These are phyloP conservation scores for Fulica atra DNA, from an alignment of 2,113 vertebrate genomes.

Conservation along the genomic window DNA sequence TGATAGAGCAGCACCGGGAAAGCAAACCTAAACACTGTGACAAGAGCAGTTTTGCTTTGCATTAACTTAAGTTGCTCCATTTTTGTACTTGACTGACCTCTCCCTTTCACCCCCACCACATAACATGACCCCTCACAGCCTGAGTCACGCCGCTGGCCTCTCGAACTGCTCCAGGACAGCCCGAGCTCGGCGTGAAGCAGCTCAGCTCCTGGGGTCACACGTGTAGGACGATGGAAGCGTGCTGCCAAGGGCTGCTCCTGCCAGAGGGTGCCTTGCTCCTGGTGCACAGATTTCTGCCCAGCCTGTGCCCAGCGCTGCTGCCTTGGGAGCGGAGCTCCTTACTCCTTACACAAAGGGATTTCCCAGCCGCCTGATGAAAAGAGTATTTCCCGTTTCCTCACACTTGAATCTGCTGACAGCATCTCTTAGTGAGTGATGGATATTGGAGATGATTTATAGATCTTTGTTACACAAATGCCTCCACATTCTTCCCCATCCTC, in stretches of 20 bases:
- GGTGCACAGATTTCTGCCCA: accelerated
- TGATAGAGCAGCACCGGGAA: not conserved
- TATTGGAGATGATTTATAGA: slow-evolving; percentile 67
- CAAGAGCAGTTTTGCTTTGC: not conserved
- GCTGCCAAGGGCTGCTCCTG: not conserved
- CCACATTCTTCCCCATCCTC: slow-evolving; percentile 53
- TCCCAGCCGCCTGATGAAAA: not conserved
- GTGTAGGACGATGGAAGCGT: not conserved
- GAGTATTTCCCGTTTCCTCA: not conserved
- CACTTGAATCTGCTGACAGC: slow-evolving; percentile 39
- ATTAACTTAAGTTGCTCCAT: not conserved
- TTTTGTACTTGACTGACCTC: not conserved
- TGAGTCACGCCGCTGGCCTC: accelerated
- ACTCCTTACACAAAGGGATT: not conserved
- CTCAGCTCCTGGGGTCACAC: accelerated
- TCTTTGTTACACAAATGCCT: slow-evolving; percentile 76
- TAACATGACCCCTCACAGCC: accelerated
- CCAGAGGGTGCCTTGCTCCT: accelerated
- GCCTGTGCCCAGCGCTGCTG: accelerated
- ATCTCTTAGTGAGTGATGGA: slow-evolving; percentile 47
- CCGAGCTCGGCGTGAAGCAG: accelerated
- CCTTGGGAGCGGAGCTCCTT: not conserved
- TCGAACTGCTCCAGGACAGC: not conserved
- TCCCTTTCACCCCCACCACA: not conserved
- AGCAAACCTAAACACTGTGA: not conserved